Percentiles rank a stretch among this genome's conserved stretches.
phyloP scores from a whole-genome alignment of 2,888 invertebrate genomes.

The Eristalis tenax region DNA sequence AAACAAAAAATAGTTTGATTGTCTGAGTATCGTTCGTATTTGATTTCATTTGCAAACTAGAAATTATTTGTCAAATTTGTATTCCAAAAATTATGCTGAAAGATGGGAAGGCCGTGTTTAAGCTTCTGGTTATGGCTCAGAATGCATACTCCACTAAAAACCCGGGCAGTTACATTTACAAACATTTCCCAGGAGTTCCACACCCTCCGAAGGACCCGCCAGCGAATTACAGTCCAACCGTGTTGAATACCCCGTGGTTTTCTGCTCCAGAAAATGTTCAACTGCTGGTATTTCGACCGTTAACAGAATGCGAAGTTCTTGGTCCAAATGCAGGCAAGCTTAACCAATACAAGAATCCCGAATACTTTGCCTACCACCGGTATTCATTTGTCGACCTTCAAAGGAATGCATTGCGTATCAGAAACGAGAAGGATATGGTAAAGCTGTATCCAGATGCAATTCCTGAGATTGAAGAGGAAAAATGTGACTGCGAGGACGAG shows the following conservation, averaged over 20 bases:
- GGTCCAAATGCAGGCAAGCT: constrained; percentile 76
- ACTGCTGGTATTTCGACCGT: constrained; percentile 75
- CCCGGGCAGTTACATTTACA: not conserved
- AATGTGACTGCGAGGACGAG: not conserved
- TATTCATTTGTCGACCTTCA: constrained; percentile 75
- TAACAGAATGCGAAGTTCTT: constrained; percentile 73
- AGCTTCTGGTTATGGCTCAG: not conserved
- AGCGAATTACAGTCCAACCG: constrained; percentile 75
- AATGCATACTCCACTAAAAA: no score
- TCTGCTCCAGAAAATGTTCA: constrained; percentile 71
- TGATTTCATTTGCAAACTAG: no score
- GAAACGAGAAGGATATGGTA: constrained; percentile 65
- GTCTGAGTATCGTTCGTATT: no score
- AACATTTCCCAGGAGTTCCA: constrained; percentile 72
- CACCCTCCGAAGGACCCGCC: constrained; percentile 78
- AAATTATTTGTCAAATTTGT: not conserved
- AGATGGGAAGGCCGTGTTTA: not conserved
- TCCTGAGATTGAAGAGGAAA: not conserved
- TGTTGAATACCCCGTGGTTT: constrained; percentile 45
- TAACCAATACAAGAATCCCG: constrained; percentile 76
- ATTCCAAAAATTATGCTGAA: not conserved
- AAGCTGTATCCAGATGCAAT: constrained; percentile 7
- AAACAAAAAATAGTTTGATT: no score
- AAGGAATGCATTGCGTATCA: constrained; percentile 72
- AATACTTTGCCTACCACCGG: constrained; percentile 78